Conservation (phyloP, 2,888 invertebrate genomes). For the Scaptomyza caliginosa region DNA sequence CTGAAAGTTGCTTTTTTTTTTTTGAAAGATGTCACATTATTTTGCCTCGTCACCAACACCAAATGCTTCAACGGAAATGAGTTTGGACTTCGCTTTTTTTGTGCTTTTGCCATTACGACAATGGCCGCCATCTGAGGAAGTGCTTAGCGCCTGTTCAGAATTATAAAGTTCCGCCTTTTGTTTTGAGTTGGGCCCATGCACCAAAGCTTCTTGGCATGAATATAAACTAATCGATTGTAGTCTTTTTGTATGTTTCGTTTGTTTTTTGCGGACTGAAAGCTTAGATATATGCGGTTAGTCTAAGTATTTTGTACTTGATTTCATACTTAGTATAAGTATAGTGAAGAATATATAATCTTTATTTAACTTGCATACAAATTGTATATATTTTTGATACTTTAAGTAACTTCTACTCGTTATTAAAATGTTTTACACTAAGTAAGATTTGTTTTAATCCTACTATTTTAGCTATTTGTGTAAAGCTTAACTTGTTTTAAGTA, state of each 20-base stretch:
- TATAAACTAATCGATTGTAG: slow-evolving; percentile 31
- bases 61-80: slow-evolving; percentile 54
- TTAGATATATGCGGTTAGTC: neutral
- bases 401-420: too few relatives aligned
- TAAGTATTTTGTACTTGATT: too few relatives aligned
- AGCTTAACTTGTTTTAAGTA: neutral
- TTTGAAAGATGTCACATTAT: slow-evolving; percentile 11
- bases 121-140: slow-evolving; percentile 48
- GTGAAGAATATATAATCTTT: too few relatives aligned
- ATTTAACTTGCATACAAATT: too few relatives aligned
- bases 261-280: neutral
- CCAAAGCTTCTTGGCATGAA: slow-evolving; percentile 3
- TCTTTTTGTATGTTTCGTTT: neutral
- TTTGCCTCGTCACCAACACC: neutral
- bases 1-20: neutral
- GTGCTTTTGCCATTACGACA: slow-evolving; percentile 39
- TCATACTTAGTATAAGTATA: too few relatives aligned
- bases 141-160: slow-evolving; percentile 64
- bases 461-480: too few relatives aligned
- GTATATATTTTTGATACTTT: too few relatives aligned
- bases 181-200: slow-evolving; percentile 9
- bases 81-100: slow-evolving; percentile 47
- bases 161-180: slow-evolving; percentile 64
- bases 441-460: too few relatives aligned
- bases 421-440: too few relatives aligned